These are phyloP conservation scores for Bombus waltoni DNA, from an alignment of 1,140 invertebrate species.

Conservation along the genomic window DNA sequence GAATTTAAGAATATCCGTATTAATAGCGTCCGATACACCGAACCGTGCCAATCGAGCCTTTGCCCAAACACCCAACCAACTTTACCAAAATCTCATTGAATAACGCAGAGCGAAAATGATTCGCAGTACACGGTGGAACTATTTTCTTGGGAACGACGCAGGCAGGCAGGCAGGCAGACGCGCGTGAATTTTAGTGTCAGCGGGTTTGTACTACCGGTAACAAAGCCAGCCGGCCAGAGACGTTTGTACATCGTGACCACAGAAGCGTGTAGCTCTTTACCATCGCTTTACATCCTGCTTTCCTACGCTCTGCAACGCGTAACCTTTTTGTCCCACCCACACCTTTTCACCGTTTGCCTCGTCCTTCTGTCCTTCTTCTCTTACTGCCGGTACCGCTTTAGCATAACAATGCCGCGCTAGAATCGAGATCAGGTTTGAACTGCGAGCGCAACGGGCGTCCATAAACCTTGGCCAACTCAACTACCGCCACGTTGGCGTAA, in stretches of 20 bases:
- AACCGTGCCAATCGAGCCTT: too few relatives aligned
- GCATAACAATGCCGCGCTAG: conserved; percentile 42
- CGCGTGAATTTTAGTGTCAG: conserved; percentile 51
- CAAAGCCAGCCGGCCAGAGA: conserved; percentile 54
- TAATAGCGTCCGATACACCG: too few relatives aligned
- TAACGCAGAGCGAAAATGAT: neutral
- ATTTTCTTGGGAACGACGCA: conserved; percentile 6
- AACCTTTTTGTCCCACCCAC: neutral
- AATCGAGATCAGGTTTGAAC: conserved; percentile 30
- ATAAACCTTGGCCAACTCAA: conserved; percentile 37
- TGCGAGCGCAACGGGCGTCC: neutral
- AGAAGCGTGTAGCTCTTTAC: conserved; percentile 49
- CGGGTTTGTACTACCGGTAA: conserved; percentile 55
- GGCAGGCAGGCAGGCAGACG: neutral
- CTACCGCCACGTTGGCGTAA: neutral
- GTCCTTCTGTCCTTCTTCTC: neutral
- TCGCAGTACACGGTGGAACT: too few relatives aligned
- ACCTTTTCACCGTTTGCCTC: neutral
- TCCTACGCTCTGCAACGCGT: conserved; percentile 9
- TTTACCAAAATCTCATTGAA: neutral
- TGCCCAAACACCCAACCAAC: neutral
- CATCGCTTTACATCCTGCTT: conserved; percentile 46
- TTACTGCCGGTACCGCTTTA: conserved; percentile 11
- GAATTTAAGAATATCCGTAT: too few relatives aligned
- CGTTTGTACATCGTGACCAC: conserved; percentile 50